Percentiles rank a stretch among this genome's conserved stretches.
phyloP scores from a whole-genome alignment of 2,888 invertebrate genomes.

The Galerucella pusilla region DNA sequence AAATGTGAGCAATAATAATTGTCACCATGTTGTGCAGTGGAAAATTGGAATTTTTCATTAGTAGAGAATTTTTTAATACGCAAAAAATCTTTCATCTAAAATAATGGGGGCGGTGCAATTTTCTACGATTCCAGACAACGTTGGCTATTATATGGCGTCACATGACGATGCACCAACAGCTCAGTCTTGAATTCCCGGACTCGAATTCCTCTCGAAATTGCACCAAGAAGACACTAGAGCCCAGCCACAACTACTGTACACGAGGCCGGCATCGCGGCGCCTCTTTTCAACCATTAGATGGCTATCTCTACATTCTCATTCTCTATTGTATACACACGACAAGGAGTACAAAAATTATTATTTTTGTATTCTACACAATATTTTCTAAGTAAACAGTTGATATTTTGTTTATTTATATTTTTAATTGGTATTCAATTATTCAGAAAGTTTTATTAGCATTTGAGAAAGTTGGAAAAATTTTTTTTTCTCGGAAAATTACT shows the following conservation, averaged over 20 bases:
- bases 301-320: constrained; percentile 15
- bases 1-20: not conserved
- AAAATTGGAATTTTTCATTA: constrained; percentile 10
- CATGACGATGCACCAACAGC: constrained; percentile 30
- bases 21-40: not conserved
- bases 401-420: not conserved
- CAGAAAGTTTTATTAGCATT: not conserved
- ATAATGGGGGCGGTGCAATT: constrained; percentile 10
- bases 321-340: not conserved
- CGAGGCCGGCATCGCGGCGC: constrained; percentile 14
- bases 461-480: no score
- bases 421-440: no score
- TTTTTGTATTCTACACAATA: not conserved
- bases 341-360: not conserved
- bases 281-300: constrained; percentile 22
- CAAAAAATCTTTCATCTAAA: constrained; percentile 9
- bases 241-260: constrained; percentile 3
- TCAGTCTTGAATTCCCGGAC: constrained; percentile 34
- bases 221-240: constrained; percentile 26
- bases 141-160: constrained; percentile 32
- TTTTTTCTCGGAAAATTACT: no score
- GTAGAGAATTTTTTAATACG: constrained; percentile 8
- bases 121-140: constrained; percentile 19
- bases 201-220: constrained; percentile 40
- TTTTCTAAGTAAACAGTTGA: not conserved